phyloP scores from a whole-genome alignment of 2,888 invertebrate genomes.

The Melipona beecheii region DNA sequence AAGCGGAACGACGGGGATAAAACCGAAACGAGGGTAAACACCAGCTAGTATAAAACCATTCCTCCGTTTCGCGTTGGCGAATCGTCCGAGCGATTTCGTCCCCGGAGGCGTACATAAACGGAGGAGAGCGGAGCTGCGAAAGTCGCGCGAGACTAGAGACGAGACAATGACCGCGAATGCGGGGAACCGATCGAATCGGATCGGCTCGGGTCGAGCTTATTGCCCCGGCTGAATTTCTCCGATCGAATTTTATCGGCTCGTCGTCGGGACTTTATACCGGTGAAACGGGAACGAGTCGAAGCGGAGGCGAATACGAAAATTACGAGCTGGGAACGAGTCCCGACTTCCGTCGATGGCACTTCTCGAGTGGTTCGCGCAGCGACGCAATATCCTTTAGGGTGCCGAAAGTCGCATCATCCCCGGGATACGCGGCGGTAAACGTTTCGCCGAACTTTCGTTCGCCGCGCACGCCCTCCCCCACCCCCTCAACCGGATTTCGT shows the following conservation, averaged over 20 bases:
- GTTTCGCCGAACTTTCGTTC: slow-evolving; percentile 43
- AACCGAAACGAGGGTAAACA: neutral
- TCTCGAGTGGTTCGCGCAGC: slow-evolving; percentile 37
- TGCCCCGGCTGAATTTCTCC: slow-evolving; percentile 52
- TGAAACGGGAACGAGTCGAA: slow-evolving; percentile 11
- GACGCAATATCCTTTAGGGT: slow-evolving; percentile 46
- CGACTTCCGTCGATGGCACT: slow-evolving; percentile 52
- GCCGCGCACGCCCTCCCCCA: neutral
- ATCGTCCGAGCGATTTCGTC: slow-evolving; percentile 21
- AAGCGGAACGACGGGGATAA: neutral
- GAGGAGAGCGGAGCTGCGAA: neutral
- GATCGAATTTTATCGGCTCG: slow-evolving; percentile 67
- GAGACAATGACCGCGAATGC: slow-evolving; percentile 9
- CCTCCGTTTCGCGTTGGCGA: neutral
- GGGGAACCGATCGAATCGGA: neutral
- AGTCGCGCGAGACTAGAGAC: neutral
- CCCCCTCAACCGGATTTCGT: neutral
- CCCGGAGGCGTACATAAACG: no score
- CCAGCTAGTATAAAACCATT: neutral
- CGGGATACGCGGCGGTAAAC: slow-evolving; percentile 32
- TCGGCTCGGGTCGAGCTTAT: slow-evolving; percentile 31
- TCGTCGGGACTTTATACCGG: slow-evolving; percentile 63
- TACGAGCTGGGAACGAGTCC: slow-evolving; percentile 64
- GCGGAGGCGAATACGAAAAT: slow-evolving; percentile 68
- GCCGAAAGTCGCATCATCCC: slow-evolving; percentile 41